Evolutionary conservation across 2,113 vertebrate genomes (phyloP).

Genomic region (Myanophis thanlyinensis): DNA sequence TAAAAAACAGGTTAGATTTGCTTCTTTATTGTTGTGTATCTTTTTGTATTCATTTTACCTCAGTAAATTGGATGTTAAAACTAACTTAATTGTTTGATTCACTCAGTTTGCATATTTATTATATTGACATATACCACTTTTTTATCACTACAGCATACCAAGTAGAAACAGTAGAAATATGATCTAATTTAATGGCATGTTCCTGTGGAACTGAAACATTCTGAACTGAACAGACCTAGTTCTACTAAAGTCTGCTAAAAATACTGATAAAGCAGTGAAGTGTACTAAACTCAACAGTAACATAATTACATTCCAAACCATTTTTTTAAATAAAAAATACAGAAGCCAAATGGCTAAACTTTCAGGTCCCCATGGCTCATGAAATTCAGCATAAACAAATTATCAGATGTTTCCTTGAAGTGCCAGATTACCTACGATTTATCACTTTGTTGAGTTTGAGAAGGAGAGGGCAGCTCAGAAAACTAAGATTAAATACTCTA

Average conservation of each 20-base stretch:
- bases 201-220: not conserved
- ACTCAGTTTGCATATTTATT: not conserved
- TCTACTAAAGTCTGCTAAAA: not conserved
- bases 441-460: no score
- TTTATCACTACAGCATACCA: not conserved
- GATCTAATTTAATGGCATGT: not conserved
- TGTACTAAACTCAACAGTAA: not conserved
- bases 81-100: not conserved
- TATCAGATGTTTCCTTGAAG: not conserved
- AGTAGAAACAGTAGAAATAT: not conserved
- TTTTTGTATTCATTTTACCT: not conserved
- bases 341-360: not conserved
- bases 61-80: accelerated
- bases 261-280: not conserved
- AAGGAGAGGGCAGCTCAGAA: not conserved
- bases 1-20: not conserved
- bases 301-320: not conserved
- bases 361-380: not conserved
- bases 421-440: not conserved
- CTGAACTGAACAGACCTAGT: not conserved
- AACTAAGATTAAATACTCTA: not conserved
- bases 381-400: not conserved
- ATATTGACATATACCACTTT: not conserved
- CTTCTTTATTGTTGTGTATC: not conserved
- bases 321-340: not conserved